Evolutionary conservation across 1,140 invertebrate species (phyloP).

Genomic region (Parasteatoda tepidariorum): DNA sequence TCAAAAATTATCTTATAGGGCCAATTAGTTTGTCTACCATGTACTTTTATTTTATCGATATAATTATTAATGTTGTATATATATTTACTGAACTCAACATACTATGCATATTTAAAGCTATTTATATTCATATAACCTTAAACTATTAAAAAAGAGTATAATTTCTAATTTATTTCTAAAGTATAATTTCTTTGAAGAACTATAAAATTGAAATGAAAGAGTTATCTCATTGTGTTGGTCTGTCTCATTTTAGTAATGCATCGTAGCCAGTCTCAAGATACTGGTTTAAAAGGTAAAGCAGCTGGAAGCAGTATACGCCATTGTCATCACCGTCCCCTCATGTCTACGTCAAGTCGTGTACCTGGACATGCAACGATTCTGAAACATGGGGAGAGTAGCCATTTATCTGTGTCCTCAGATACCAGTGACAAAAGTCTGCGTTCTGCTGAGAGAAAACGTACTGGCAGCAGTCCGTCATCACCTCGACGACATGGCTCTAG

Average conservation of each 20-base stretch:
- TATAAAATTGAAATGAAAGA: too few species aligned
- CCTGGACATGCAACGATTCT: slow-evolving; percentile 79
- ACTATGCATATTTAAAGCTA: too few species aligned
- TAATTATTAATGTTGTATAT: too few species aligned
- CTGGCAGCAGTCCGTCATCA: slow-evolving; percentile 64
- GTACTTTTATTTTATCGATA: too few species aligned
- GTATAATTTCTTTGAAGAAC: too few species aligned
- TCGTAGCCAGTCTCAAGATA: slow-evolving; percentile 60
- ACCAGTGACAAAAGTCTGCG: slow-evolving; percentile 1
- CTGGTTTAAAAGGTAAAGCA: slow-evolving; percentile 48
- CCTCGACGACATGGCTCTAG: slow-evolving; percentile 62
- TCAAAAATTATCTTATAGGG: too few species aligned
- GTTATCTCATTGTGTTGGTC: too few species aligned
- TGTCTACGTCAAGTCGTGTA: slow-evolving; percentile 73
- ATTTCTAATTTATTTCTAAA: too few species aligned
- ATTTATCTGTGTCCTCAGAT: neutral
- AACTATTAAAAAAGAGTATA: too few species aligned
- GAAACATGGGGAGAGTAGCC: slow-evolving; percentile 69
- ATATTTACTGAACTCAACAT: too few species aligned
- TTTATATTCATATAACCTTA: too few species aligned
- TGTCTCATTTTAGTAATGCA: slow-evolving; percentile 54
- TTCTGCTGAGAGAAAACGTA: slow-evolving; percentile 56
- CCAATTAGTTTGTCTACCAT: too few species aligned
- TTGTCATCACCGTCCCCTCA: slow-evolving; percentile 71
- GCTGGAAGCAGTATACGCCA: neutral